phyloP scores from a whole-genome alignment of 2,888 invertebrate genomes.

The Drosophila robusta region DNA sequence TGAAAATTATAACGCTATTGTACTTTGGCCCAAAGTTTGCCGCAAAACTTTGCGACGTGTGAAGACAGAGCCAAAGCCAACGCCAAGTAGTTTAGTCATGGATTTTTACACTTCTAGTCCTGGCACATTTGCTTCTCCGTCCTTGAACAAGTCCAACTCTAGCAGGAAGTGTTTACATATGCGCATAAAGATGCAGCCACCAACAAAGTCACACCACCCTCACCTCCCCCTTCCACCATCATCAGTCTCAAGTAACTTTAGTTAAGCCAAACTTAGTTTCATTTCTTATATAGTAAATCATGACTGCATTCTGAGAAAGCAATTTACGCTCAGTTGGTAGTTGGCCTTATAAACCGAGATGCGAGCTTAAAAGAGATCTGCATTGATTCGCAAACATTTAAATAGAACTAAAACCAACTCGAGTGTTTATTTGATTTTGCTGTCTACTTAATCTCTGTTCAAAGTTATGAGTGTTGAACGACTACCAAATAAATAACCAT shows the following conservation, averaged over 20 bases:
- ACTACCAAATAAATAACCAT: not conserved
- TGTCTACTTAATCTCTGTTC: conserved; percentile 11
- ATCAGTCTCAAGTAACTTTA: conserved; percentile 29
- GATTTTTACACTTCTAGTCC: conserved; percentile 51
- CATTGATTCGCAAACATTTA: conserved; percentile 3
- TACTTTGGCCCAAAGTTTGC: conserved; percentile 46
- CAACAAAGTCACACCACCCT: not conserved
- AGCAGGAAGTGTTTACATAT: conserved; percentile 77
- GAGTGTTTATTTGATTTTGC: not conserved
- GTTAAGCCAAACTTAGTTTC: conserved; percentile 52
- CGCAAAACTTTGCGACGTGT: conserved; percentile 49
- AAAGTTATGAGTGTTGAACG: conserved; percentile 30
- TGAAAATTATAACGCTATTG: conserved; percentile 70
- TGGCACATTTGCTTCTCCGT: conserved; percentile 32
- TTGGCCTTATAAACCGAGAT: conserved; percentile 28
- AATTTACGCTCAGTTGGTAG: conserved; percentile 63
- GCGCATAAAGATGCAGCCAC: conserved; percentile 74
- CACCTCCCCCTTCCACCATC: not conserved
- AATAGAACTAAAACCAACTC: not conserved
- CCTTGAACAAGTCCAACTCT: conserved; percentile 44
- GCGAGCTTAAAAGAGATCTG: conserved; percentile 6
- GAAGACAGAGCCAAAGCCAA: conserved; percentile 19
- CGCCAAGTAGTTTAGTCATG: conserved; percentile 49
- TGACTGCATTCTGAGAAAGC: conserved; percentile 62
- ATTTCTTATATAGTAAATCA: conserved; percentile 64